These are phyloP conservation scores for Sigmodon hispidus DNA, from an alignment of 2,113 vertebrate genomes.

Conservation along the genomic window DNA sequence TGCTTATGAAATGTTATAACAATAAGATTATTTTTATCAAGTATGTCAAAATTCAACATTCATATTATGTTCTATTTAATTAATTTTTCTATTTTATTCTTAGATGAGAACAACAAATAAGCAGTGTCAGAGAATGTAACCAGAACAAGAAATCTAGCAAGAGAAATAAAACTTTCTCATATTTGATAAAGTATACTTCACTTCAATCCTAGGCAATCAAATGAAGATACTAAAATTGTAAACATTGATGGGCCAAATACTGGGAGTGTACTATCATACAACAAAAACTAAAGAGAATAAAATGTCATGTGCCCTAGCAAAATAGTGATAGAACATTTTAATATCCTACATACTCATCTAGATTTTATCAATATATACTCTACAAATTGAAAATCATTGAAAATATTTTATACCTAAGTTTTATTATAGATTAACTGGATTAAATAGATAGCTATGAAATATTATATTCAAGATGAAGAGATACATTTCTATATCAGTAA, in stretches of 20 bases:
- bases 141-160: not conserved
- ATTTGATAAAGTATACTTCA: not conserved
- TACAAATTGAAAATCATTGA: not conserved
- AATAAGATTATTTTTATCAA: not conserved
- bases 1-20: too few species aligned
- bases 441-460: not conserved
- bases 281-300: not conserved
- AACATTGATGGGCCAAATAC: not conserved
- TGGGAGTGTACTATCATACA: too few species aligned
- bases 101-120: not conserved
- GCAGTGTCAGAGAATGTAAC: not conserved
- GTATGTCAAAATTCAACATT: not conserved
- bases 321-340: not conserved
- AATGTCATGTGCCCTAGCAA: not conserved
- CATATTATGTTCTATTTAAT: not conserved
- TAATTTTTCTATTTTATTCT: not conserved
- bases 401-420: not conserved
- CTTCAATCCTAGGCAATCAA: not conserved
- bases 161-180: not conserved
- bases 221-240: not conserved
- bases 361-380: not conserved
- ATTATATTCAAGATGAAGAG: not conserved
- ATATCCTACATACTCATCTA: not conserved
- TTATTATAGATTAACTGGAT: not conserved
- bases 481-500: not conserved